Conservation (phyloP, 2,113 vertebrate species). For the Hepsetus odoe region DNA sequence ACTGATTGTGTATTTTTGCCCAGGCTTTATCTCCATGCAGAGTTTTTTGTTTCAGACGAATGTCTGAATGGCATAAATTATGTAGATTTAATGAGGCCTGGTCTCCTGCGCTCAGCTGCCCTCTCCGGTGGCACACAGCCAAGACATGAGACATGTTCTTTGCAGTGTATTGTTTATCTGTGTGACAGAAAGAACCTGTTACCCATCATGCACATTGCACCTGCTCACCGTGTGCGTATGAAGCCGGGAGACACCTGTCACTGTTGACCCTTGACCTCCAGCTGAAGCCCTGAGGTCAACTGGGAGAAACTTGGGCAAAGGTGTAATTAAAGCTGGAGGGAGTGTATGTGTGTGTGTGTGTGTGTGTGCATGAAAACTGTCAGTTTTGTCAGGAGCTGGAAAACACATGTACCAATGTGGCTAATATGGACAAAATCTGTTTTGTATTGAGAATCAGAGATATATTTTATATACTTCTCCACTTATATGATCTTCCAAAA, state of each 20-base stretch:
- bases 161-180: conserved; percentile 24
- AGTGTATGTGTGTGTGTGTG: background rate
- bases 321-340: conserved; percentile 4
- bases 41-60: background rate
- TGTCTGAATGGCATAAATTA: conserved; percentile 9
- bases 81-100: conserved; percentile 8
- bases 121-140: conserved; percentile 13
- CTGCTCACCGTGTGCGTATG: conserved; percentile 56
- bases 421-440: no score
- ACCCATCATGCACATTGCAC: conserved; percentile 47
- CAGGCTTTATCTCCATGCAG: background rate
- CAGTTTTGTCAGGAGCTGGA: no score
- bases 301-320: background rate
- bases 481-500: no score
- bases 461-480: no score
- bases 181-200: conserved; percentile 1
- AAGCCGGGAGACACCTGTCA: conserved; percentile 67
- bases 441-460: no score
- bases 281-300: conserved; percentile 49
- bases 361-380: background rate
- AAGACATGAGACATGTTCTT: conserved; percentile 11
- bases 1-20: background rate
- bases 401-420: no score
- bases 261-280: conserved; percentile 65
- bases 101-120: background rate